Conservation (phyloP, 1,140 invertebrate genomes). For the Hycleus phaleratus region DNA sequence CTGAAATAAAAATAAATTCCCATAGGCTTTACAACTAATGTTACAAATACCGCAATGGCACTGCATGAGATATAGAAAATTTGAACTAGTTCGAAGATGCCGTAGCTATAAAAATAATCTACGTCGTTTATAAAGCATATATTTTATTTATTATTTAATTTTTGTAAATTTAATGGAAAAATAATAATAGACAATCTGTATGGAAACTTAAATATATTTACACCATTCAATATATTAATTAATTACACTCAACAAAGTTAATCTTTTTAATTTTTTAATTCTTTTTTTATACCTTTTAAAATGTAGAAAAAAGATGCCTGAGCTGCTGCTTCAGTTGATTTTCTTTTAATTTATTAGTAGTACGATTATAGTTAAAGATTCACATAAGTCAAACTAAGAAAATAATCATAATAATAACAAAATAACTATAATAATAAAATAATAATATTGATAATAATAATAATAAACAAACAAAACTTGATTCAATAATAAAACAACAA, state of each 20-base stretch:
- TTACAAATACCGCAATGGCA: conserved; percentile 69
- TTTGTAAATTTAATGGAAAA: conserved; percentile 1
- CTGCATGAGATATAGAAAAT: conserved; percentile 67
- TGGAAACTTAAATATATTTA: conserved; percentile 23
- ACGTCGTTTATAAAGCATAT: conserved; percentile 1
- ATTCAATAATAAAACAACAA: conserved; percentile 23
- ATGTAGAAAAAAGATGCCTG: conserved; percentile 23
- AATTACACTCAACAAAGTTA: conserved; percentile 25
- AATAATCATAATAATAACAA: conserved; percentile 13
- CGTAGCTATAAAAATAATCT: conserved; percentile 32
- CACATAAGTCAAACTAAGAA: conserved; percentile 5
- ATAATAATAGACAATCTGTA: background rate
- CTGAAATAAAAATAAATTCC: too few relatives aligned
- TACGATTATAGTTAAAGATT: conserved; percentile 10
- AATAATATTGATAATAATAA: conserved; percentile 5
- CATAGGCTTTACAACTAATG: conserved; percentile 52
- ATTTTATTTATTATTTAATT: conserved; percentile 7
- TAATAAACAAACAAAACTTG: conserved; percentile 22
- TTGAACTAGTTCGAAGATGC: conserved; percentile 64
- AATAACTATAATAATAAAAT: background rate
- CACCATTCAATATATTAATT: conserved; percentile 20
- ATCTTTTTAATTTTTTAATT: conserved; percentile 2
- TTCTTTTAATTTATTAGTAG: conserved; percentile 5
- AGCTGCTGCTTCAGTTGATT: conserved; percentile 16
- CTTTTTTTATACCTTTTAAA: conserved; percentile 2